Evolutionary conservation across 2,797 vertebrate species (phyloP).

Genomic region (Falco naumanni): DNA sequence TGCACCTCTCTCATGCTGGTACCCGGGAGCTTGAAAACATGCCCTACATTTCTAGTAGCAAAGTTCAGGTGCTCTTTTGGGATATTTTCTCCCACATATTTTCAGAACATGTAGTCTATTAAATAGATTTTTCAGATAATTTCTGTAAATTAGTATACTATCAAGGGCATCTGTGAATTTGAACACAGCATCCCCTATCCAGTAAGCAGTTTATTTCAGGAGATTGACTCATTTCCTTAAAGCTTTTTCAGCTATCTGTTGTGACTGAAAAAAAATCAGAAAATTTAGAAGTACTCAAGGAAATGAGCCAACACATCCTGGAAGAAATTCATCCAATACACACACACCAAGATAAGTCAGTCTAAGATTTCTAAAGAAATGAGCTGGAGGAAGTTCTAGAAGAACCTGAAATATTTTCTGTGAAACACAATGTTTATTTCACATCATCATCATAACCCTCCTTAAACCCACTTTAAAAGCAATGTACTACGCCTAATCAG

Average conservation of each 20-base stretch:
- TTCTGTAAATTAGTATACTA: conserved; percentile 11
- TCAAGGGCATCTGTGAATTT: not conserved
- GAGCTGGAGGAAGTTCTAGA: conserved; percentile 21
- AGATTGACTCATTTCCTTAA: conserved; percentile 77
- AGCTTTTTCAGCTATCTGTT: conserved; percentile 71
- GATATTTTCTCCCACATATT: not conserved
- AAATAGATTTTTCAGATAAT: not conserved
- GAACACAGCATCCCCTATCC: conserved; percentile 53
- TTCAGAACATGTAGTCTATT: not conserved
- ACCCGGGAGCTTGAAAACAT: not conserved
- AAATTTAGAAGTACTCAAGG: conserved; percentile 73
- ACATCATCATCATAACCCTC: not conserved
- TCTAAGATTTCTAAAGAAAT: conserved; percentile 23
- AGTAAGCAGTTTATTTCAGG: conserved; percentile 72
- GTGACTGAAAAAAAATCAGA: conserved; percentile 64
- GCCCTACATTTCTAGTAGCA: not conserved
- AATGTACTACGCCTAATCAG: not conserved
- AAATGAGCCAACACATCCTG: conserved; percentile 79
- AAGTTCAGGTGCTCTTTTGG: not conserved
- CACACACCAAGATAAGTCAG: conserved; percentile 58
- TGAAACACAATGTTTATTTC: conserved; percentile 31
- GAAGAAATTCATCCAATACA: conserved; percentile 64
- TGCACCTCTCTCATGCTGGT: rapidly evolving
- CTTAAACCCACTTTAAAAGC: not conserved
- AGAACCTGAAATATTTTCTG: conserved; percentile 31